Evolutionary conservation across 2,113 vertebrate genomes (phyloP).

Genomic region (Apistogramma diplotaenia): DNA sequence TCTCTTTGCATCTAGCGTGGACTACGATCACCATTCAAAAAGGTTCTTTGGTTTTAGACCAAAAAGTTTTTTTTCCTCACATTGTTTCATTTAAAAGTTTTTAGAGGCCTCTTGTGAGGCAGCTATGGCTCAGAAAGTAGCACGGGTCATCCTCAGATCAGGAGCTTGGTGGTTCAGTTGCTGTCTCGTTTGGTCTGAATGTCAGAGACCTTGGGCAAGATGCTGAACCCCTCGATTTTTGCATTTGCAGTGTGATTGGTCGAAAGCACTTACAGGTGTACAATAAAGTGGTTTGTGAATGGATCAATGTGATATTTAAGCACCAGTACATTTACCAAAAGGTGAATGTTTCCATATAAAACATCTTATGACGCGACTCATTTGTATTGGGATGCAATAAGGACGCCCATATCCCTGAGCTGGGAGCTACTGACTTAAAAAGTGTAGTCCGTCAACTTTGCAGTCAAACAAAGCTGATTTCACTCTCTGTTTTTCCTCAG

Average conservation of each 20-base stretch:
- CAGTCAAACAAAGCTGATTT: background rate
- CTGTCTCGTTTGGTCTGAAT: too few relatives aligned
- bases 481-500: conserved; percentile 54
- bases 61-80: background rate
- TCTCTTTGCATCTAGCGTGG: background rate
- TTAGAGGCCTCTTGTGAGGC: too few relatives aligned
- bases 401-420: background rate
- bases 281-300: fast-evolving
- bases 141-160: too few relatives aligned
- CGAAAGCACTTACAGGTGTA: background rate
- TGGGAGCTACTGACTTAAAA: background rate
- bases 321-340: background rate
- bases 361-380: background rate
- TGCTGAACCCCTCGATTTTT: background rate
- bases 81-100: background rate
- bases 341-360: background rate
- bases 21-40: background rate
- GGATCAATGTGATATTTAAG: background rate
- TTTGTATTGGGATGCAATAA: background rate
- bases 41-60: too few relatives aligned
- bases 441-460: background rate
- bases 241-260: background rate
- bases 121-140: too few relatives aligned
- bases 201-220: background rate
- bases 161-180: too few relatives aligned